Evolutionary conservation across 2,888 invertebrate genomes (phyloP), one percentile per base, ranked within the genome.

Genomic region (Dermolepida albohirtum): DNA sequence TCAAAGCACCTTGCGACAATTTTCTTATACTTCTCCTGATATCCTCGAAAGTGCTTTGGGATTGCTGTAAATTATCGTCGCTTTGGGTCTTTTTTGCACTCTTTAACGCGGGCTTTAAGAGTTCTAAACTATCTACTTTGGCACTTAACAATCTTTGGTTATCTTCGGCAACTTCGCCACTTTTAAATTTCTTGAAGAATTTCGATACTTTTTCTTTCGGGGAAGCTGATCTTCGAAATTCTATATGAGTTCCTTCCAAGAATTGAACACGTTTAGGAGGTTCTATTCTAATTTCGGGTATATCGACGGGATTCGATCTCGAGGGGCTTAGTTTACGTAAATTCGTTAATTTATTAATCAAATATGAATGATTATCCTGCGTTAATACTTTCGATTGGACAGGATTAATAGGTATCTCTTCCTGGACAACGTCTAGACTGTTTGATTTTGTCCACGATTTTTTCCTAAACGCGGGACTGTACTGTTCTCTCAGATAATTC

Each of bases 401-500:
- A 12, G 59, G 34, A 39, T 39, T 29, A 6, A 6, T 34, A 2
- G 34, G 34, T 16, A 47, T 16, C 27, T 62, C 59, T 17, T 44
- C 68, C 41, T 57, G 65, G 22, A 29, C 40, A 39, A 69, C 64
- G 64, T 75, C 80, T 29, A 75, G 72, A 8, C 76, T 75, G 62
- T 74, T 76, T 1, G 70, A 59, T 22, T 67, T 5, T 74, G 70
- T 63, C 41, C 74, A 71, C 16, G 72, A 66, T 70, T 76, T 78
- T 55, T 77, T 77, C 6, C 51, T 44, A 11, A 71, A 70, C 16
- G 75, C 75, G 7, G 82, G 82, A 69, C 79, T 80, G 74, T 81
- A 82, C 44, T 82, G 81, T 59, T 82, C 81, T 67, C 81, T 80
- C 65, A 82, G 77, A 70, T 82, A 82, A n/a, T 78, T 76, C 62